Evolutionary conservation across 2,113 vertebrate genomes (phyloP).

Genomic region (Antidorcas marsupialis): DNA sequence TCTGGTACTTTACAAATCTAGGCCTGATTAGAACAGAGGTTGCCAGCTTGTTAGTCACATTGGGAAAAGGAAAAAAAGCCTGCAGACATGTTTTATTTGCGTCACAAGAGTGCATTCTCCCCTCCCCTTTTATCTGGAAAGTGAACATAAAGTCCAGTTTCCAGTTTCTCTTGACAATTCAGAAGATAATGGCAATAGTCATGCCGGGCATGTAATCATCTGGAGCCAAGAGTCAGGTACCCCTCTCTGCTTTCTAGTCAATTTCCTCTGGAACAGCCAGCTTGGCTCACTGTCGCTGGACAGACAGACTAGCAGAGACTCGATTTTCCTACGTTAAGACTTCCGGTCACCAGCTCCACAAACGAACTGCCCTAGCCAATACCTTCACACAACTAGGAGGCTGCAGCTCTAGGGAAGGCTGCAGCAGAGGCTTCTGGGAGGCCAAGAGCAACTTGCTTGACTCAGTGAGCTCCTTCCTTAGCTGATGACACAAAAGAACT

Average conservation of each 20-base stretch:
- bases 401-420: not conserved
- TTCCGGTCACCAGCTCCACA: not conserved
- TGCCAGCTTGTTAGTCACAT: not conserved
- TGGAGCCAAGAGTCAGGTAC: not conserved
- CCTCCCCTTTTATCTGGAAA: not conserved
- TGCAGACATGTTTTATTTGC: not conserved
- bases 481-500: not conserved
- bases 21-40: not conserved
- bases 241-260: not conserved
- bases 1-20: not conserved
- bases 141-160: not conserved
- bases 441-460: not conserved
- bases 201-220: not conserved
- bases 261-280: not conserved
- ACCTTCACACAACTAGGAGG: not conserved
- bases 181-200: not conserved
- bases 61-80: not conserved
- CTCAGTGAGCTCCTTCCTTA: not conserved
- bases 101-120: not conserved
- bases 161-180: not conserved
- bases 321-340: not conserved
- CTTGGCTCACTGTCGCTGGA: not conserved
- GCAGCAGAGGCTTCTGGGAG: not conserved
- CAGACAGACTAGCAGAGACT: not conserved
- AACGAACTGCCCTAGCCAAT: not conserved